Evolutionary conservation across 2,113 vertebrate species (phyloP).

Genomic region (Calonectris borealis): DNA sequence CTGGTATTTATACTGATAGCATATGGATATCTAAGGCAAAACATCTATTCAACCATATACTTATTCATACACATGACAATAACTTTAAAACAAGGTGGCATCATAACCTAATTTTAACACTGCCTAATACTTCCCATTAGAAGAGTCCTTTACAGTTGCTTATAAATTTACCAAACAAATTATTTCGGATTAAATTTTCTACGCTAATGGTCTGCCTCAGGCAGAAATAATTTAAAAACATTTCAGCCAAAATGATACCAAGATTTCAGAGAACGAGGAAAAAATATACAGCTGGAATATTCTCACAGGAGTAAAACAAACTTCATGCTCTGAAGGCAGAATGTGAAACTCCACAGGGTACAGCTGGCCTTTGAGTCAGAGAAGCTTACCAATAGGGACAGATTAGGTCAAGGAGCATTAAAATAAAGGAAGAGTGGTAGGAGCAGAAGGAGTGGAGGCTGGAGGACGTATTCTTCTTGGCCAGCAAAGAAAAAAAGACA

Average conservation of each 20-base stretch:
- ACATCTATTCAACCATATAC: neutral
- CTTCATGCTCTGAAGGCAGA: neutral
- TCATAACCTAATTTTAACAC: conserved; percentile 29
- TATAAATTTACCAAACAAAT: conserved; percentile 5
- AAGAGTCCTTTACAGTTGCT: neutral
- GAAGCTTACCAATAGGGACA: conserved; percentile 9
- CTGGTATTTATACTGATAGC: neutral
- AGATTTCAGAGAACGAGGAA: neutral
- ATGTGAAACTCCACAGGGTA: conserved; percentile 34
- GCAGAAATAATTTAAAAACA: neutral
- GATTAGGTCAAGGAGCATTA: conserved; percentile 50
- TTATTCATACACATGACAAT: neutral
- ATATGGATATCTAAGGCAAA: neutral
- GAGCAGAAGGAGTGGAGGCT: neutral
- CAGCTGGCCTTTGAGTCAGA: conserved; percentile 28
- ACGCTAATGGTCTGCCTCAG: neutral
- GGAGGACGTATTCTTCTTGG: neutral
- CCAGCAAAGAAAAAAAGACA: neutral
- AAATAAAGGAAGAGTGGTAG: neutral
- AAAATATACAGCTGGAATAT: neutral
- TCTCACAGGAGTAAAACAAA: neutral
- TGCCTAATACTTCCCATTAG: conserved; percentile 5
- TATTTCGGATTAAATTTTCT: conserved; percentile 39
- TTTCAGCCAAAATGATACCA: neutral
- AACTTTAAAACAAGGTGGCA: conserved; percentile 33